These are phyloP conservation scores for Campodea augens DNA, from an alignment of 1,140 invertebrate species.

Conservation along the genomic window DNA sequence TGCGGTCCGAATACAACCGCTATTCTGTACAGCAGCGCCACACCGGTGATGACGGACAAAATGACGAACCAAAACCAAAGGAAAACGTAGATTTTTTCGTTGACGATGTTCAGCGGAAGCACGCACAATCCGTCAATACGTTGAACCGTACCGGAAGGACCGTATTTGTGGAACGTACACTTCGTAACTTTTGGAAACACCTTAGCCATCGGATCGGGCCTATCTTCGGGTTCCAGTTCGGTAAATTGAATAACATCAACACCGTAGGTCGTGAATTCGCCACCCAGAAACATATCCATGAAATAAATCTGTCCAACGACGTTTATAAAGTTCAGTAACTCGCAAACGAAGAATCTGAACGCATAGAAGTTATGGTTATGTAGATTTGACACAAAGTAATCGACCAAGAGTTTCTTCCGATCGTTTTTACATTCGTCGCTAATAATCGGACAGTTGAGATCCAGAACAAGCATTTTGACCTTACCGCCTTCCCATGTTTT, in stretches of 20 bases:
- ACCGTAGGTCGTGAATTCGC: conserved; percentile 25
- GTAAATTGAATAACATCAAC: conserved; percentile 20
- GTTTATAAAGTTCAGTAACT: conserved; percentile 21
- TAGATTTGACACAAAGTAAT: conserved; percentile 15
- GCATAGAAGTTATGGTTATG: conserved; percentile 19
- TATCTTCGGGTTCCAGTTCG: conserved; percentile 21
- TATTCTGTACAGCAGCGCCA: conserved; percentile 38
- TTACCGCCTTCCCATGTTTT: conserved; percentile 21
- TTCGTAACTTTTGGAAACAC: conserved; percentile 25
- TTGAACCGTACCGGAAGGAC: conserved; percentile 35
- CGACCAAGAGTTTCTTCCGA: conserved; percentile 40
- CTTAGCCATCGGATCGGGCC: conserved; percentile 24
- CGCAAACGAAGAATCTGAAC: conserved; percentile 22
- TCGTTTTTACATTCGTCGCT: conserved; percentile 23
- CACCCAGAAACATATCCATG: conserved; percentile 27
- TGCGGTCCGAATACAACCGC: conserved; percentile 18
- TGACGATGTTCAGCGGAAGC: conserved; percentile 52
- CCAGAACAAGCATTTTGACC: conserved; percentile 18
- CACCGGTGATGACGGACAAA: conserved; percentile 35
- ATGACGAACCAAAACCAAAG: conserved; percentile 64
- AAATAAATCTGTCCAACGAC: conserved; percentile 27
- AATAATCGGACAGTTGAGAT: conserved; percentile 13
- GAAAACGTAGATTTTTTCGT: conserved; percentile 60
- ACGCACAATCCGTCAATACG: conserved; percentile 46
- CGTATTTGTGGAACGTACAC: conserved; percentile 33